These are phyloP conservation scores for Eurois occulta DNA, from an alignment of 2,888 invertebrate species.

Conservation along the genomic window DNA sequence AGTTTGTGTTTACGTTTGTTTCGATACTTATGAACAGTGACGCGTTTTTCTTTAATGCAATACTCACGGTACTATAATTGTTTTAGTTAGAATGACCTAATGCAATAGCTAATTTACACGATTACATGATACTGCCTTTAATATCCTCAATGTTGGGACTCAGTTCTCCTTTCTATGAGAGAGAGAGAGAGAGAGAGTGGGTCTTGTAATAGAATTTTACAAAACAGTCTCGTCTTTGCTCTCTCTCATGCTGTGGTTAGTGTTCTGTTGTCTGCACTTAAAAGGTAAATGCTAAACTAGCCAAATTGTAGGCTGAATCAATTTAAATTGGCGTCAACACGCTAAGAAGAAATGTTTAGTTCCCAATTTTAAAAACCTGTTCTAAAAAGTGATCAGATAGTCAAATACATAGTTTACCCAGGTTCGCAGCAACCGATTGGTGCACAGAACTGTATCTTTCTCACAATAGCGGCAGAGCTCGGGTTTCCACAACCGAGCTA, in stretches of 20 bases:
- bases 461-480: slow-evolving; percentile 50
- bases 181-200: too few relatives aligned
- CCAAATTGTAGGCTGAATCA: not conserved
- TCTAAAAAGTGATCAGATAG: not conserved
- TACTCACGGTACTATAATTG: not conserved
- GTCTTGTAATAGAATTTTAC: not conserved
- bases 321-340: not conserved
- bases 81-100: not conserved
- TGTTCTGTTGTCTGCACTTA: not conserved
- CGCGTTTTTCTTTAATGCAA: not conserved
- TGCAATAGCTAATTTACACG: not conserved
- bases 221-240: not conserved
- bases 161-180: not conserved
- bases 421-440: slow-evolving; percentile 21
- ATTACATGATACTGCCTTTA: not conserved
- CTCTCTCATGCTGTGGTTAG: not conserved
- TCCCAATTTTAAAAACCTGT: not conserved
- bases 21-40: not conserved
- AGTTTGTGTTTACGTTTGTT: too few relatives aligned
- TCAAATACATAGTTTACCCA: not conserved
- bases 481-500: slow-evolving; percentile 48
- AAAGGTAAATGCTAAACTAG: not conserved
- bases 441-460: slow-evolving; percentile 49
- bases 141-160: not conserved
- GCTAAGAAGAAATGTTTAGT: not conserved